Evolutionary conservation across 1,140 invertebrate genomes (phyloP).

Genomic region (Drosophila hydei): DNA sequence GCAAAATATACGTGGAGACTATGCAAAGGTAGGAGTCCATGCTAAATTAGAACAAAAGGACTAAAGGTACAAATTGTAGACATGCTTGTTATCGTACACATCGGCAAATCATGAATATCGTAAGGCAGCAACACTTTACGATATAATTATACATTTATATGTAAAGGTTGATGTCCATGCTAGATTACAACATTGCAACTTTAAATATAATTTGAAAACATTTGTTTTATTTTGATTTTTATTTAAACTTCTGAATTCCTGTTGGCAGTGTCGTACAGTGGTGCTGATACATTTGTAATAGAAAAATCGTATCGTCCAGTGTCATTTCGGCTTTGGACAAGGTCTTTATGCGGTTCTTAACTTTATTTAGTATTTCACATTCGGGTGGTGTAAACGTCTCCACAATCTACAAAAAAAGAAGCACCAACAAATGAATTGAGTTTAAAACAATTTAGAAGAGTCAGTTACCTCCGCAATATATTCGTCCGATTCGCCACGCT

Average conservation of each 20-base stretch:
- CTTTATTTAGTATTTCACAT: constrained; percentile 87
- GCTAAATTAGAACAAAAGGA: neutral
- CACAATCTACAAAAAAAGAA: constrained; percentile 86
- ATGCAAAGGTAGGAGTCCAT: no score
- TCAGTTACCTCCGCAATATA: constrained; percentile 90
- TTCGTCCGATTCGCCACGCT: constrained; percentile 89
- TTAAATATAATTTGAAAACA: neutral
- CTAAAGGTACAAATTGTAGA: no score
- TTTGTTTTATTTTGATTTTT: constrained; percentile 22
- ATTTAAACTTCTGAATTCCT: constrained; percentile 69
- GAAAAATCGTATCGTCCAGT: constrained; percentile 90
- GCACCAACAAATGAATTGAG: neutral
- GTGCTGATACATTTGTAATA: constrained; percentile 87
- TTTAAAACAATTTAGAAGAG: neutral
- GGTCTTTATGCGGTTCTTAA: constrained; percentile 88
- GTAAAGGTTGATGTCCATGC: neutral
- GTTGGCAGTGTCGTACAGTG: constrained; percentile 68
- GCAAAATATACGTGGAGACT: neutral
- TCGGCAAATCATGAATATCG: no score
- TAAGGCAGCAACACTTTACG: no score
- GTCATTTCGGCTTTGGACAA: constrained; percentile 88
- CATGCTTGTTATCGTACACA: no score
- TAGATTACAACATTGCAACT: neutral
- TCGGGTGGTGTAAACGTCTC: constrained; percentile 92
- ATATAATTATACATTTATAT: no score